A percentile compares a stretch with the other conserved stretches of the same genome.
phyloP scores from a whole-genome alignment of 2,113 vertebrate genomes.

The Eulemur rufifrons region DNA sequence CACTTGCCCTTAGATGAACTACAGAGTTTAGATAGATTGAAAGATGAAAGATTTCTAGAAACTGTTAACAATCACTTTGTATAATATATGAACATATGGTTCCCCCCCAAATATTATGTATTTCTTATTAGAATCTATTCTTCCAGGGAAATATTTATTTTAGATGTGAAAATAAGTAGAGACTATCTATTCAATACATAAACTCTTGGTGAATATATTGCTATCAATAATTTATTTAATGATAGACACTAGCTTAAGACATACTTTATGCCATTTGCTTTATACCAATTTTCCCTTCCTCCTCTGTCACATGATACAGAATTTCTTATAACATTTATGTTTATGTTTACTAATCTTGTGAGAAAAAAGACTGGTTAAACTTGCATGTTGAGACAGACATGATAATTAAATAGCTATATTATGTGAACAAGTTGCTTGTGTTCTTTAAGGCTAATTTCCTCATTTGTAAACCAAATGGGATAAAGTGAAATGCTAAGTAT shows the following conservation, averaged over 20 bases:
- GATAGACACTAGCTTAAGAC: not conserved
- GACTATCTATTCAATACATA: not conserved
- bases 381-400: not conserved
- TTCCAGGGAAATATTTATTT: not conserved
- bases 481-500: not conserved
- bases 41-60: not conserved
- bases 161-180: not conserved
- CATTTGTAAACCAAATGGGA: not conserved
- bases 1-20: not conserved
- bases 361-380: not conserved
- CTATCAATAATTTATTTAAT: constrained; percentile 23
- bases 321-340: not conserved
- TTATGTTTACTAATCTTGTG: not conserved
- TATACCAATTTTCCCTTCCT: not conserved
- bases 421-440: not conserved
- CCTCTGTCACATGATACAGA: not conserved
- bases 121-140: not conserved
- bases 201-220: not conserved
- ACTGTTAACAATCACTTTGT: not conserved
- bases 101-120: not conserved
- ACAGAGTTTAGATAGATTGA: not conserved
- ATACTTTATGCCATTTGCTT: not conserved
- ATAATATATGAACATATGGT: not conserved
- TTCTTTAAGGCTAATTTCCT: not conserved
- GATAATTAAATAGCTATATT: not conserved